phyloP scores from a whole-genome alignment of 2,113 vertebrate genomes.

The Otis tarda region DNA sequence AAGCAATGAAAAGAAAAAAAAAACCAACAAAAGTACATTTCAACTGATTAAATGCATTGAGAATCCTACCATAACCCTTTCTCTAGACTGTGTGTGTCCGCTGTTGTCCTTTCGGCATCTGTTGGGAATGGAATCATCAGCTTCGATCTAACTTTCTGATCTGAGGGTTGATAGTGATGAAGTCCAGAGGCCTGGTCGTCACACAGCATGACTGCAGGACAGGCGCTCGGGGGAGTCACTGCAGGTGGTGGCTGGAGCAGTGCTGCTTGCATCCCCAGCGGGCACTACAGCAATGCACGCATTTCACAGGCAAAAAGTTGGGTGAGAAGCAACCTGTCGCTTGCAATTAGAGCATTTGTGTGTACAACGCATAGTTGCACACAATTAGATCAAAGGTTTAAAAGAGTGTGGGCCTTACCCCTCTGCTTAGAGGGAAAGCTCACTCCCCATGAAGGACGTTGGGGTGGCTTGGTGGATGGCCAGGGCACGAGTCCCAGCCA shows the following conservation, averaged over 20 bases:
- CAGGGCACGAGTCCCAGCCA: neutral
- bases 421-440: neutral
- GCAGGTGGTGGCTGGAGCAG: fast-evolving
- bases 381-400: neutral
- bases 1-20: neutral
- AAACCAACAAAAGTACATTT: neutral
- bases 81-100: neutral
- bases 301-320: fast-evolving
- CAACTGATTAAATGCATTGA: neutral
- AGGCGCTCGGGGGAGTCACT: neutral
- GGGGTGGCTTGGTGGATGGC: neutral
- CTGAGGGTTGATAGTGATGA: neutral
- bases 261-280: neutral
- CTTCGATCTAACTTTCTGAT: neutral
- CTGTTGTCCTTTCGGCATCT: neutral
- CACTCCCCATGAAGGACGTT: fast-evolving
- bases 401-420: fast-evolving
- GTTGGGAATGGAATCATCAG: neutral
- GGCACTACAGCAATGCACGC: fast-evolving
- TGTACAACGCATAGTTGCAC: fast-evolving
- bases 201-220: fast-evolving
- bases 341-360: neutral
- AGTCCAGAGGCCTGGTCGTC: neutral
- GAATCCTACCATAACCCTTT: neutral
- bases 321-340: neutral